Evolutionary conservation across 2,888 invertebrate species (phyloP), one percentile per base, ranked within the genome.

Genomic region (Tetragnatha montana): DNA sequence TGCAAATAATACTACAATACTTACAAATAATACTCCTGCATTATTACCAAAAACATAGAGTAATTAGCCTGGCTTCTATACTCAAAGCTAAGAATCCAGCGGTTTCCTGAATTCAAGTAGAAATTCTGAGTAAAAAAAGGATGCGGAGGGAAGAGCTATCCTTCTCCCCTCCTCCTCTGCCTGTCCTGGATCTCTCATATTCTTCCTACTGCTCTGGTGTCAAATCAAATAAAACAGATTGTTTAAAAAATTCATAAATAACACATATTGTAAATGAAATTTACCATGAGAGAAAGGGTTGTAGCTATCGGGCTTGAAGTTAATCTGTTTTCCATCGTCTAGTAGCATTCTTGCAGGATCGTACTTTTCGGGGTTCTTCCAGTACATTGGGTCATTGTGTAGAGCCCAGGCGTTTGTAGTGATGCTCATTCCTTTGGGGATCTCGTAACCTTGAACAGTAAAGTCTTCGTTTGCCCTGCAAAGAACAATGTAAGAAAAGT

Each of bases 361-460:
- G 60, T 81, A 88, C 21, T 17, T 60, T 8, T 82, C 82, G 4
- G 87, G 87, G 6, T 82, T 19, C 69, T 81, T 22, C 87, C 87
- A 88, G 49, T 88, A 82, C 21, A 78, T 80, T 2, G 81, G 71
- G 71, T 88, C 82, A 10, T 82, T 78, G 21, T 88, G 87, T 8
- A 82, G 17, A 6, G 82, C 78, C 70, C 81, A 88, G 7, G 70
- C 19, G 47, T 88, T 81, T 12, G 70, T 8, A 51, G 78, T 22
- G n/a, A 88, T 74, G 6, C 51, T 47, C 6, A 82, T 78, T 0
- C 71, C 87, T 22, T 88, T 88, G 4, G 82, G 87, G 35, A 88
- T 47, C 35, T 82, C 51, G 12, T 75, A 82, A 8, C 60, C 78
- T 1, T 51, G 70, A n/a, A 88, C n/a, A 7, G 14, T 78, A 3